These are phyloP conservation scores for Habropoda laboriosa DNA, from an alignment of 1,140 invertebrate genomes.

Conservation along the genomic window DNA sequence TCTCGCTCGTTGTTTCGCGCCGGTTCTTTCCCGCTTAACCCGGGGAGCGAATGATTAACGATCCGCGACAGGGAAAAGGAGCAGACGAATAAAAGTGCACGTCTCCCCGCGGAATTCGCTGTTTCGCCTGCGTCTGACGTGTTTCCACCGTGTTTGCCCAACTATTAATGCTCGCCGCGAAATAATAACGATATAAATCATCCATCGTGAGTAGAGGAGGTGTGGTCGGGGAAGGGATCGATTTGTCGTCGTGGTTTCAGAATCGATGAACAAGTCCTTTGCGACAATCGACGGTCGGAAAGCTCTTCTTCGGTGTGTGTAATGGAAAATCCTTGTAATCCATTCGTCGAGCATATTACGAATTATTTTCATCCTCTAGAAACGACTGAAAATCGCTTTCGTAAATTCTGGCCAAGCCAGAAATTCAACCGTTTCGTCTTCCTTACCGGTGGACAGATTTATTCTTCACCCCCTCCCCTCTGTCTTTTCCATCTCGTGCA, in stretches of 20 bases:
- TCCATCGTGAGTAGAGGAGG: conserved; percentile 48
- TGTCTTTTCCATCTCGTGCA: not conserved
- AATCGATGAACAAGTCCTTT: conserved; percentile 31
- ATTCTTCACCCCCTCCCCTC: not conserved
- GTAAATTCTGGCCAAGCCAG: not conserved
- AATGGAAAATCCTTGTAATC: not conserved
- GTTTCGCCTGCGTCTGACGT: conserved; percentile 73
- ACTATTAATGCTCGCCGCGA: conserved; percentile 76
- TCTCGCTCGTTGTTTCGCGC: conserved; percentile 7
- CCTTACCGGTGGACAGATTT: conserved; percentile 1
- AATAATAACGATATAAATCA: conserved; percentile 76
- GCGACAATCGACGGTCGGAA: not conserved
- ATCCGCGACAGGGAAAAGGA: conserved; percentile 69
- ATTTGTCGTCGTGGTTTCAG: conserved; percentile 44
- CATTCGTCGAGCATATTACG: not conserved
- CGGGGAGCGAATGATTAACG: conserved; percentile 74
- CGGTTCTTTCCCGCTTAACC: conserved; percentile 9
- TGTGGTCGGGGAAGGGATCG: conserved; percentile 36
- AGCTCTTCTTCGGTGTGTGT: not conserved
- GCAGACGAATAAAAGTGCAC: conserved; percentile 63
- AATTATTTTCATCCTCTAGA: not conserved
- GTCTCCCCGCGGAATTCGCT: conserved; percentile 64
- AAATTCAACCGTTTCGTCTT: not conserved
- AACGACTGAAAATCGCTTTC: not conserved
- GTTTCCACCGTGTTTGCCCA: conserved; percentile 76